Evolutionary conservation across 1,140 invertebrate genomes (phyloP), one percentile per base, ranked within the genome.

Genomic region (Calosoma granatense): DNA sequence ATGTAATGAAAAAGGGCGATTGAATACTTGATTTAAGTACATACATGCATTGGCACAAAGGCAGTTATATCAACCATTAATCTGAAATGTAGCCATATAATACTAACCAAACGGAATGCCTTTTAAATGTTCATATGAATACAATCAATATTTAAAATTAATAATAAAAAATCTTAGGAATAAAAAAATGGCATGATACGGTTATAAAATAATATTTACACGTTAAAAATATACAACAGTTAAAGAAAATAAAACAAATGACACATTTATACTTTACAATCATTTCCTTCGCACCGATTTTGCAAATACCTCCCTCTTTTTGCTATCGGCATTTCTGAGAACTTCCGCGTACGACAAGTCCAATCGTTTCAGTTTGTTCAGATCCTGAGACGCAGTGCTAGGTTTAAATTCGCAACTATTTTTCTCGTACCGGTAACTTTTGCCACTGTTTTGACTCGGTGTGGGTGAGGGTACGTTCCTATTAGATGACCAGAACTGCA

Each of bases 311-410:
- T 72, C 73, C 52, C 70, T 59, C 59, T 78, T 67, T 41, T 66
- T 70, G 17, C 60, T 74, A 61, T 86, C 84, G 39, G 83, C 81
- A 66, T 83, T 83, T 53, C 86, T 78, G 11, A 92, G 72, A 2
- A 84, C 88, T 69, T 92, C 88, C 0, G 88, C 88, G 66, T 92
- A 92, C 2, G 87, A 87, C 65, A 87, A 79, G 61, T 92, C 88
- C 21, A 92, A 71, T 61, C 84, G 82, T 67, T 85, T 85, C 43
- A 92, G 71, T 63, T 86, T 86, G 59, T 88, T 84, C 9, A 91
- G 81, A 60, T 90, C 87, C 63, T 88, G 85, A 0, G 87, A 88
- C 2, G 87, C 86, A 9, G 81, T 79, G 68, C 85, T 86, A 17
- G 84, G 81, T 64, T 83, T 84, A 61, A 81, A 84, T 58, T 83